Conservation (phyloP, 2,113 vertebrate species). For the Alces alces region DNA sequence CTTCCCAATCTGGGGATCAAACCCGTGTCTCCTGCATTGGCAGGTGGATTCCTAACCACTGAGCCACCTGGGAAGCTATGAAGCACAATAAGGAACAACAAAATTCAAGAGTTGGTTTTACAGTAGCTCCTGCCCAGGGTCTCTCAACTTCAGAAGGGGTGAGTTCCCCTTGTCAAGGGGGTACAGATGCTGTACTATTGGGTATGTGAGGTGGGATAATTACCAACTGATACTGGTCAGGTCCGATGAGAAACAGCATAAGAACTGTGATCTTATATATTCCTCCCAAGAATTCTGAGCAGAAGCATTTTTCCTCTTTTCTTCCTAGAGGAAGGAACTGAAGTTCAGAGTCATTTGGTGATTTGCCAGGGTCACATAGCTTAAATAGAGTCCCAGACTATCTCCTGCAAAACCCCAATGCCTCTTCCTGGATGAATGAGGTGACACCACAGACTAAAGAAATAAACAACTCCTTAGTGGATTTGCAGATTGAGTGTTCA, state of each 20-base stretch:
- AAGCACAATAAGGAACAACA: background rate
- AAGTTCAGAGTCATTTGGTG: background rate
- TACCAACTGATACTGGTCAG: background rate
- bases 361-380: background rate
- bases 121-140: background rate
- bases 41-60: background rate
- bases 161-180: background rate
- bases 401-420: background rate
- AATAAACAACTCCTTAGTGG: background rate
- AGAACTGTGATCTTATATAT: background rate
- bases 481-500: background rate
- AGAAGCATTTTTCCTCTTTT: background rate
- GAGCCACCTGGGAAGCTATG: background rate
- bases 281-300: background rate
- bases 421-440: background rate
- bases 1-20: background rate
- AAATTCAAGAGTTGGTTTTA: background rate
- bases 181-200: fast-evolving
- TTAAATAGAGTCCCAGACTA: background rate
- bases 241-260: background rate
- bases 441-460: background rate
- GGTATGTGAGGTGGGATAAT: too few relatives aligned
- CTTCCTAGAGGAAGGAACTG: too few relatives aligned
- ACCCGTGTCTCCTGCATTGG: background rate
- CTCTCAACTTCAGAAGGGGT: background rate